Percentiles rank a stretch among this genome's conserved stretches.
Evolutionary conservation across 2,888 invertebrate species (phyloP).

Genomic region (Sinotaia quadrata): DNA sequence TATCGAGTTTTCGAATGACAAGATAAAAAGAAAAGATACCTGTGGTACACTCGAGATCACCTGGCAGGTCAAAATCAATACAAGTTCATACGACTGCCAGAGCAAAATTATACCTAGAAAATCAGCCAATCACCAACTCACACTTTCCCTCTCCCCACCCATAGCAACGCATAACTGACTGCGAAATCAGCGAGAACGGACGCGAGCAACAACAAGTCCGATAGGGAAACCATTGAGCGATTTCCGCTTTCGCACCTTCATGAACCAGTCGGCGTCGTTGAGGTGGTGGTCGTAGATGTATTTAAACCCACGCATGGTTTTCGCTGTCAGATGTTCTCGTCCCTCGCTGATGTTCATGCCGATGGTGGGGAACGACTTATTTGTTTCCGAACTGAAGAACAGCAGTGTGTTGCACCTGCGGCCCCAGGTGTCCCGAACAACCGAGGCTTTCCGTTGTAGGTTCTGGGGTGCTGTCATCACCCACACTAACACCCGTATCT

Average conservation of each 20-base stretch:
- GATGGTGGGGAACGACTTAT: conserved; percentile 82
- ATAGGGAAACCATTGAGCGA: no score
- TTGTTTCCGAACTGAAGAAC: conserved; percentile 75
- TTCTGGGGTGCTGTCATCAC: conserved; percentile 94
- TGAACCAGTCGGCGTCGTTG: conserved; percentile 94
- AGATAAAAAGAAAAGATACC: no score
- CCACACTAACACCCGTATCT: conserved; percentile 94
- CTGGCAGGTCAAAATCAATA: no score
- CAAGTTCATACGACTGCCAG: no score
- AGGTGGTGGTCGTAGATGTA: conserved; percentile 87
- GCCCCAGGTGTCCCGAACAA: conserved; percentile 96
- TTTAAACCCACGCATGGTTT: conserved; percentile 93
- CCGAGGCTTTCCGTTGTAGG: conserved; percentile 88
- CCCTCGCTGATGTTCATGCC: conserved; percentile 87
- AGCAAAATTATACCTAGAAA: no score
- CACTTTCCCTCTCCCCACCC: no score
- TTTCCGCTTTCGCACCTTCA: conserved; percentile 80
- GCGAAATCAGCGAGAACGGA: no score
- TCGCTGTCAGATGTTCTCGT: conserved; percentile 92
- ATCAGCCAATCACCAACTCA: no score
- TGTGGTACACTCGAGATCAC: no score
- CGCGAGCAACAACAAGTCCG: no score
- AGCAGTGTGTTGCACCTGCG: conserved; percentile 78
- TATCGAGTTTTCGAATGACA: no score
- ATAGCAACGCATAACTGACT: no score